Evolutionary conservation across 2,888 invertebrate species (phyloP).

Genomic region (Ectemnius continuus): DNA sequence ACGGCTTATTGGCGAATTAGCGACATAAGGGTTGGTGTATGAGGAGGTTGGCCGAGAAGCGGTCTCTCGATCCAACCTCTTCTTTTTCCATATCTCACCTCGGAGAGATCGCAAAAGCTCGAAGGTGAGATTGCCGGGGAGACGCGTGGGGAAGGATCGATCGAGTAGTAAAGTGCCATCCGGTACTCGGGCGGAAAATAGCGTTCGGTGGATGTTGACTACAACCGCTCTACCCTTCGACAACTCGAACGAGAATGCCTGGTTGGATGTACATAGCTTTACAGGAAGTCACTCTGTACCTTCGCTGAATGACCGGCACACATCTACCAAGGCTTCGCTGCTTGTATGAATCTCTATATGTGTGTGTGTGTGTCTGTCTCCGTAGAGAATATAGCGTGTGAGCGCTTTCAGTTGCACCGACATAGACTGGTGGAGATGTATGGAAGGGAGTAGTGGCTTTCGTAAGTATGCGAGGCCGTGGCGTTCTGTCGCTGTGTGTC

Average conservation of each 20-base stretch:
- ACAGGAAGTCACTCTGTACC: constrained; percentile 68
- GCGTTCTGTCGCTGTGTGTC: constrained; percentile 6
- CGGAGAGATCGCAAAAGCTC: constrained; percentile 42
- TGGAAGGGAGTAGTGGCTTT: constrained; percentile 24
- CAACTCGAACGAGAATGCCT: constrained; percentile 64
- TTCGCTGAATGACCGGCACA: constrained; percentile 65
- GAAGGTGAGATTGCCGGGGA: not conserved
- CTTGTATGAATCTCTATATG: constrained; percentile 22
- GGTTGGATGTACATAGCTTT: constrained; percentile 65
- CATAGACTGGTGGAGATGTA: not conserved
- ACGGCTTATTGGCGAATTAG: constrained; percentile 38
- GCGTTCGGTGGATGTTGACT: constrained; percentile 65
- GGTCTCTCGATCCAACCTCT: constrained; percentile 6
- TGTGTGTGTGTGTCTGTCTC: constrained; percentile 37
- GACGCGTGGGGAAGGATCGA: constrained; percentile 48
- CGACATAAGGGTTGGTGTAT: too few relatives aligned
- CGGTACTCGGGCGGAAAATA: constrained; percentile 64
- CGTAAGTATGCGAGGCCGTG: constrained; percentile 36
- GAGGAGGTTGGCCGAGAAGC: too few relatives aligned
- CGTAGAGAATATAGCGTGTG: constrained; percentile 11
- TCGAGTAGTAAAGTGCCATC: constrained; percentile 58
- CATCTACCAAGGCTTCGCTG: constrained; percentile 26
- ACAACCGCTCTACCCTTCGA: constrained; percentile 62
- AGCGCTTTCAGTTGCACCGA: too few relatives aligned
- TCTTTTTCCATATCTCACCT: constrained; percentile 18